Evolutionary conservation across 2,888 invertebrate species (phyloP).

Genomic region (Micoletzkya japonica): DNA sequence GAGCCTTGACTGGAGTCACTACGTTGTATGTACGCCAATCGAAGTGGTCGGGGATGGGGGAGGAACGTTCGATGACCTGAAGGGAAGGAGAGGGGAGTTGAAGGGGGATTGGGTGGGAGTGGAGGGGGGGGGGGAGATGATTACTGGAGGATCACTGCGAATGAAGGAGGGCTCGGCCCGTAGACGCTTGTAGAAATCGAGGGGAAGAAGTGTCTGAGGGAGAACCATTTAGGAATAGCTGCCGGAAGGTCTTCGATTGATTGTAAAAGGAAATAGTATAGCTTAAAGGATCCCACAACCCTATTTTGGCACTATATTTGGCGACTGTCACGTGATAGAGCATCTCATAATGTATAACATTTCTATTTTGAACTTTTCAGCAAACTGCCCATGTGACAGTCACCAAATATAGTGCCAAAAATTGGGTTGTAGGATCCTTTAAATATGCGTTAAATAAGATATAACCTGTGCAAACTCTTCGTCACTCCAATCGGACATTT

Average conservation of each 20-base stretch:
- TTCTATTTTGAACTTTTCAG: too few species aligned
- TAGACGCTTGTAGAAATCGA: conserved; percentile 47
- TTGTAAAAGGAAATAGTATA: background rate
- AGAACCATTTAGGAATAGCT: background rate
- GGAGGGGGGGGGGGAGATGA: too few species aligned
- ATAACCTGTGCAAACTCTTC: conserved; percentile 54
- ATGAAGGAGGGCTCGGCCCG: conserved; percentile 53
- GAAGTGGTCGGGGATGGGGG: conserved; percentile 50
- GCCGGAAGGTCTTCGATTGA: background rate
- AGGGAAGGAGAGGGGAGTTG: background rate
- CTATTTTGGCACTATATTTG: too few species aligned
- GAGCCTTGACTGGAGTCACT: conserved; percentile 61
- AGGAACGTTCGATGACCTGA: conserved; percentile 27
- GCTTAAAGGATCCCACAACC: background rate
- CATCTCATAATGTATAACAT: too few species aligned
- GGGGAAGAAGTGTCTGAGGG: conserved; percentile 50
- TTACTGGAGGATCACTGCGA: conserved; percentile 35
- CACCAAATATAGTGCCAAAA: too few species aligned
- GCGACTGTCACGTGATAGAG: too few species aligned
- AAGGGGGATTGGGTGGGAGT: too few species aligned
- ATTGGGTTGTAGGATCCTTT: background rate
- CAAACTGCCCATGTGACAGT: too few species aligned
- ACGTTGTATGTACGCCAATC: conserved; percentile 61
- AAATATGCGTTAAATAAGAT: background rate
- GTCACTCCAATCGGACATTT: conserved; percentile 57